These are phyloP conservation scores for Chloebia gouldiae DNA, from an alignment of 2,113 vertebrate genomes.

Conservation along the genomic window DNA sequence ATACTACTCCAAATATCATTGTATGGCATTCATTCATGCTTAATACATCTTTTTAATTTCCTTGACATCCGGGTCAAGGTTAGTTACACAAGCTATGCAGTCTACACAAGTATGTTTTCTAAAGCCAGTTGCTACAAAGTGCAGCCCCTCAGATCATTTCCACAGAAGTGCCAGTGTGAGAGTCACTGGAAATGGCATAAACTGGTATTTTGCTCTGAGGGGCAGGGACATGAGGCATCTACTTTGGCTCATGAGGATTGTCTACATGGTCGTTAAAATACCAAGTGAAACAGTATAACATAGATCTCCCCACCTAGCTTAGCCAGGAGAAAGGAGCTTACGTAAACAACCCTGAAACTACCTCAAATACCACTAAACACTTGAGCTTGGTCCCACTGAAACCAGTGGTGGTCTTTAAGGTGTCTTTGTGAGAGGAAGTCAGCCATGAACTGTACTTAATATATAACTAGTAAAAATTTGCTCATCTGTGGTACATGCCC, in stretches of 20 bases:
- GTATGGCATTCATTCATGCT: neutral
- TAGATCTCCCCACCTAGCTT: neutral
- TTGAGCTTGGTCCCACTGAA: neutral
- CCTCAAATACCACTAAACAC: neutral
- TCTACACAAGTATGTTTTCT: neutral
- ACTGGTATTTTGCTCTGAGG: neutral
- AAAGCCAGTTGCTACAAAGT: neutral
- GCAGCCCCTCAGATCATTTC: neutral
- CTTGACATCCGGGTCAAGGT: neutral
- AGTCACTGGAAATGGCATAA: neutral
- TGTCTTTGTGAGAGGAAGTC: neutral
- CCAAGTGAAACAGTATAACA: neutral
- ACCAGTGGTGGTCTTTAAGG: neutral
- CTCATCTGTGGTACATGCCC: neutral
- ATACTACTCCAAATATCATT: neutral
- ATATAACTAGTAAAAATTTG: neutral
- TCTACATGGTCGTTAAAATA: neutral
- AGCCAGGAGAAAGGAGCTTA: neutral
- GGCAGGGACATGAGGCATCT: accelerated
- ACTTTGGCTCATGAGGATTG: neutral
- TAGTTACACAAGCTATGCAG: neutral
- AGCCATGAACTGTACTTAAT: neutral
- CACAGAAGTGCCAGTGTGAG: neutral
- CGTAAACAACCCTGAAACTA: neutral
- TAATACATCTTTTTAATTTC: neutral